A percentile compares a stretch with the other conserved stretches of the same genome.
Conservation (phyloP, 2,888 invertebrate genomes). For the Limenitis arthemis region DNA sequence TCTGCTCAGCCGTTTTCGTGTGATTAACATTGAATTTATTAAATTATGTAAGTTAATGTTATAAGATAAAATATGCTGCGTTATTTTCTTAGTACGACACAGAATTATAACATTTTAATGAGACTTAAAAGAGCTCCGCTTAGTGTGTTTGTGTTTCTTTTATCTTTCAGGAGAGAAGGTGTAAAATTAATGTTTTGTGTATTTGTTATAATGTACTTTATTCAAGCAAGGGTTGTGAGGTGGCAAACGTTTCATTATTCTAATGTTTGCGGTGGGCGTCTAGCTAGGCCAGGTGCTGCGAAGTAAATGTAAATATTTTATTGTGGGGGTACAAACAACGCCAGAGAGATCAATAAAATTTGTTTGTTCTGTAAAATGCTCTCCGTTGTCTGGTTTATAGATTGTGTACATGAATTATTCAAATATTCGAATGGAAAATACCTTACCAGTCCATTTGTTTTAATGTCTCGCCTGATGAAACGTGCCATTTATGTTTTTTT, state of each 20-base stretch:
- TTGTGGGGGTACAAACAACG: conserved; percentile 65
- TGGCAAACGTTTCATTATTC: conserved; percentile 60
- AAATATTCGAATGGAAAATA: conserved; percentile 54
- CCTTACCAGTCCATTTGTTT: conserved; percentile 56
- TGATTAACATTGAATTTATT: too few species aligned
- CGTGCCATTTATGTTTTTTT: conserved; percentile 39
- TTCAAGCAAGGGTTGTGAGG: conserved; percentile 44
- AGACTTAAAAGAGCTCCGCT: conserved; percentile 2
- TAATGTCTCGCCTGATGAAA: conserved; percentile 59
- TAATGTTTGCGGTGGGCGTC: conserved; percentile 54
- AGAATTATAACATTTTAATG: not conserved
- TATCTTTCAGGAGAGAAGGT: conserved; percentile 4
- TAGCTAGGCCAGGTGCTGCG: conserved; percentile 59
- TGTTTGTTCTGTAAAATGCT: conserved; percentile 70
- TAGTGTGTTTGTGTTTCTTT: conserved; percentile 1
- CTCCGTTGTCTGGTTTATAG: conserved; percentile 65
- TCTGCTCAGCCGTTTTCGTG: too few species aligned
- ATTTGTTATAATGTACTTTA: conserved; percentile 36
- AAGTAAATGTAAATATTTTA: conserved; percentile 71
- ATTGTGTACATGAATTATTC: conserved; percentile 69
- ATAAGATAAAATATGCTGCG: too few species aligned
- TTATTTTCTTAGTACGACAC: too few species aligned
- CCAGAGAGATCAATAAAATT: conserved; percentile 72
- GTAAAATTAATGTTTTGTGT: conserved; percentile 14
- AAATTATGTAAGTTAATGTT: too few species aligned